Evolutionary conservation across 1,140 invertebrate genomes (phyloP), one percentile per base, ranked within the genome.

Genomic region (Leptoteleia sp.): DNA sequence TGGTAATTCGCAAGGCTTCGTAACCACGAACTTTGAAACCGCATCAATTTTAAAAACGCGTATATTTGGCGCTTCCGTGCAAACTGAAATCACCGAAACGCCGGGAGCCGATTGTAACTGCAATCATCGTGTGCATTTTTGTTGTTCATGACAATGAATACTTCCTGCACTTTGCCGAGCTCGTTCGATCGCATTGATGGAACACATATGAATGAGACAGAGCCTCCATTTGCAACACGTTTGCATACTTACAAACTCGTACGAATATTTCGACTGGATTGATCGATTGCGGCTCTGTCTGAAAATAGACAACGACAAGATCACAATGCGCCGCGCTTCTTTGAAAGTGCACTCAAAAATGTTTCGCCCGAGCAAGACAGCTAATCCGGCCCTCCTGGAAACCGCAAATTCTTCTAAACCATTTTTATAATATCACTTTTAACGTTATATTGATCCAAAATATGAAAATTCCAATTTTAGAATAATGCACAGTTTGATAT

Each of bases 141-240:
- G 57, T 76, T 76, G 72, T 68, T 76, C 72, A 76, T 68, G 72
- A 76, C 72, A 76, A 76, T 76, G 62, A 68, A 76, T 68, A 76
- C 72, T 76, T 75, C 71, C 71, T 75, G 61, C 71, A 67, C 71
- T 75, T 64, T 75, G 61, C 50, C 50, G 48, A 75, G 71, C 71
- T 75, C 45, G 61, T 75, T 75, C 71, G 71, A 75, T 75, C 71
- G 61, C 71, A 59, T 67, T 61, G 54, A 59, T 57, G 61, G 37
- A 52, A 61, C 47, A 61, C 71, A 48, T 62, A 64, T 15, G 25
- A 54, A 38, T 29, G 70, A 47, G 59, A 19, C 47, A 40, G 47
- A 38, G 45, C 45, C 19, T 68, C 55, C 62, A 76, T 76, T 68
- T 76, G 54, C 72, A 76, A 48, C 65, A 73, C 57, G 52, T 70